A percentile compares a stretch with the other conserved stretches of the same genome.
Evolutionary conservation across 2,888 invertebrate genomes (phyloP).

Genomic region (Masnerella sp.): DNA sequence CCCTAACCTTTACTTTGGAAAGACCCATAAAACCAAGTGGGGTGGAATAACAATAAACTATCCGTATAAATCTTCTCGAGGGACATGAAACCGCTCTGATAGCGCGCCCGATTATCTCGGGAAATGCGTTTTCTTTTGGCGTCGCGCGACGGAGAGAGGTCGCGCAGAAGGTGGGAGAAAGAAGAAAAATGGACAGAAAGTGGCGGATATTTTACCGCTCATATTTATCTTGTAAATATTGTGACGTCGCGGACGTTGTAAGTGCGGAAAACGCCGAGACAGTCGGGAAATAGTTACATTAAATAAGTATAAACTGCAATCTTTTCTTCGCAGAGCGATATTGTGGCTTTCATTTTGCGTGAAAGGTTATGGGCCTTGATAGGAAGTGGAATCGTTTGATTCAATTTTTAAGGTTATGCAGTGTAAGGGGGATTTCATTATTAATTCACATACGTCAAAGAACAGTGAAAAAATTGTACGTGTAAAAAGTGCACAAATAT

Average conservation of each 20-base stretch:
- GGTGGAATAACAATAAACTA: slow-evolving; percentile 75
- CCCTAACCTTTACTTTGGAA: slow-evolving; percentile 62
- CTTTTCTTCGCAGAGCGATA: too few species aligned
- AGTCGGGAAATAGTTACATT: slow-evolving; percentile 34
- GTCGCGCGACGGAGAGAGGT: slow-evolving; percentile 43
- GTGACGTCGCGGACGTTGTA: slow-evolving; percentile 21
- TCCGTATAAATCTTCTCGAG: slow-evolving; percentile 72
- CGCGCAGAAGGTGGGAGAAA: slow-evolving; percentile 23
- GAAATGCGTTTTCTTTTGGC: slow-evolving; percentile 71
- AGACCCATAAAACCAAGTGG: slow-evolving; percentile 74
- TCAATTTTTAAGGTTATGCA: too few species aligned
- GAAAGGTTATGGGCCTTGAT: too few species aligned
- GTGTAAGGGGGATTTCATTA: too few species aligned
- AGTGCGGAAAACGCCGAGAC: slow-evolving; percentile 31
- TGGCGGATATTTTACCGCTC: slow-evolving; percentile 46
- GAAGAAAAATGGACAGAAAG: slow-evolving; percentile 50
- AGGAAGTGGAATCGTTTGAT: too few species aligned
- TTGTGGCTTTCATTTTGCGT: too few species aligned
- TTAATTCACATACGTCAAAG: too few species aligned
- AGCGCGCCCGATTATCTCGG: slow-evolving; percentile 73
- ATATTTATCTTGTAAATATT: slow-evolving; percentile 52
- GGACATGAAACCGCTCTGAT: slow-evolving; percentile 68
- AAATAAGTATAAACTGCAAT: slow-evolving; percentile 36
- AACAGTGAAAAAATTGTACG: too few species aligned
- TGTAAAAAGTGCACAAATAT: too few species aligned